Base-by-base conservation (phyloP, 2,113 vertebrate species). In the Petrocephalus zakoni region DNA sequence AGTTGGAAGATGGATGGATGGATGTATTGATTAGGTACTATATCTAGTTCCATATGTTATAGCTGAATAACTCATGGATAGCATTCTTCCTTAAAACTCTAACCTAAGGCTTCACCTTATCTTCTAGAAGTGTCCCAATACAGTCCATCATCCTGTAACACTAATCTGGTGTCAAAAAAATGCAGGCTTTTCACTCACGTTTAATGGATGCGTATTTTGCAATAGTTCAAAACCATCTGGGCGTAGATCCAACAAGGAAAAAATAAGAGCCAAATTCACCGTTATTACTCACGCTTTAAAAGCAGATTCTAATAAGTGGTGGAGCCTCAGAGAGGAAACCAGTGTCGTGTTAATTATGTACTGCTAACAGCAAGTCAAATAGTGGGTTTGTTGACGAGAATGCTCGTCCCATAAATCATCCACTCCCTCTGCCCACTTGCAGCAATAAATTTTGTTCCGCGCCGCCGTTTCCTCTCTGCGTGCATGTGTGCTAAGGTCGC, bases 331-430 rank as follows among this genome's bases (percentile, higher is more conserved):
- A 87, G 37, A 37, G 37, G 52, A 25, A 13, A 34, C 2, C 51
- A 42, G 72, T 7, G 9, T 52, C 46, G 13, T 53, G 87, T 37
- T 55, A 81, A 81, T 72, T 58, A 46, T n/a, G 51, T 82, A 13
- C 53, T 55, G 34, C 78, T 88, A 52, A 42, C 75, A 58, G 78
- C 21, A 42, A 88, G 78, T 42, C 47, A 53, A 88, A 88, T 61
- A n/a, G 53, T 15, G 3, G 52, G 75, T 49, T 25, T 84, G 75
- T 83, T 84, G 53, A 61, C 58, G 75, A 61, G 55, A 83, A 88
- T 56, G 52, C 52, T 58, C 52, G 21, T 5, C 19, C 52, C 15
- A 56, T 88, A 82, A 61, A 58, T 61, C 78, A 61, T 51, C 55
- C 37, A 5, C 15, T 25, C 58, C 34, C 29, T 13, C 21, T 42